Evolutionary conservation across 2,888 invertebrate species (phyloP), one percentile per base, ranked within the genome.

Genomic region (Trypoxylon attenuatum): DNA sequence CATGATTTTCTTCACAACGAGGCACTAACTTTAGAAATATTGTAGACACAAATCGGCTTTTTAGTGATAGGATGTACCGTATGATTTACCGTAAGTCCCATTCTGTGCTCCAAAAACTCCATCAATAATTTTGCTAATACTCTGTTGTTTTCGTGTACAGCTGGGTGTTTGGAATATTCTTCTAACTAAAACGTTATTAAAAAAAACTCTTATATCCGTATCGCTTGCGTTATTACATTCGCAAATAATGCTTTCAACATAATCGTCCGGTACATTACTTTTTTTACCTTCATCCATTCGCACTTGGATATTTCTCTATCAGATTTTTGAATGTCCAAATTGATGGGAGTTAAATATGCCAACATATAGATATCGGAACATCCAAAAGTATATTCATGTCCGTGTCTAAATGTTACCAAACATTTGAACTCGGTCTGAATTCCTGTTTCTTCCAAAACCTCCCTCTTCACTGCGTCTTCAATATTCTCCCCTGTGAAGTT

Each of bases 381-480:
- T 0, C 90, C 92, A 86, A 94, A 96, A 83, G 91, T 91, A 55
- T 91, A 91, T 25, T 90, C 88, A 83, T 96, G 95, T 16, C 91
- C 90, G 82, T 97, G 97, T 67, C 96, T 90, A 46, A 96, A 89
- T 43, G 92, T 91, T 1, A 97, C 87, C 62, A 97, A 88, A 15
- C 93, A 93, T 58, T 92, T 89, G 86, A 96, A 97, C 77, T 91
- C 89, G 0, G 94, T 89, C 71, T 91, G 88, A 54, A 98, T 90
- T 47, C 95, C 94, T 0, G 98, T 98, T 88, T 98, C 98, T 88
- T 98, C 98, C 53, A 90, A 88, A 0, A 97, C 94, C 88, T 98
- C 98, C 70, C 98, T 90, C 52, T 92, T 90, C 0, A 93, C 96
- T 10, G 96, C 96, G 77, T 93, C 92, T 60, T 91, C 89, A 39